Percentiles rank a stretch among this genome's conserved stretches.
These are phyloP conservation scores for Rhadina sibilatrix DNA, from an alignment of 2,113 vertebrate species.

Conservation along the genomic window DNA sequence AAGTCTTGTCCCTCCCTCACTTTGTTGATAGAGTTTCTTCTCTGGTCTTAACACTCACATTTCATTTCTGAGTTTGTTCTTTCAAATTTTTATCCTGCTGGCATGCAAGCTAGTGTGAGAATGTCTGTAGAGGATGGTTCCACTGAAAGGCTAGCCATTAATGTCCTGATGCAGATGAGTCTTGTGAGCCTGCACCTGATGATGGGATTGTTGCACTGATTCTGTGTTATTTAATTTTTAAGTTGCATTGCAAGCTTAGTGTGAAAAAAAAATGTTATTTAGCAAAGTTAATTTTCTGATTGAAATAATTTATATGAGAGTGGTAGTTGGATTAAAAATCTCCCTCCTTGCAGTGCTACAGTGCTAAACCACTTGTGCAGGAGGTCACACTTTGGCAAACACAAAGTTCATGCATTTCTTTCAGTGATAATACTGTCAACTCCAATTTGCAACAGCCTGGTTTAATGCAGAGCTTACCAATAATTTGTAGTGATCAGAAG, in stretches of 20 bases:
- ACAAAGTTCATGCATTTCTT: constrained; percentile 26
- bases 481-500: constrained; percentile 69
- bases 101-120: background rate
- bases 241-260: background rate
- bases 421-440: constrained; percentile 59
- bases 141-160: background rate
- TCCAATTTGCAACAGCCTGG: constrained; percentile 49
- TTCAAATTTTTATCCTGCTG: background rate
- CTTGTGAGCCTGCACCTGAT: background rate
- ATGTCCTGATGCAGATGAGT: background rate
- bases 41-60: background rate
- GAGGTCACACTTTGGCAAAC: constrained; percentile 19
- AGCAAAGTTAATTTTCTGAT: background rate
- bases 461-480: constrained; percentile 65
- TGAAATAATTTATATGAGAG: background rate
- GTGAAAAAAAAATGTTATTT: background rate
- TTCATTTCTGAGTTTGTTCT: background rate
- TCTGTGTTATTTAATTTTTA: background rate
- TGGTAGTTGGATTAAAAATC: background rate
- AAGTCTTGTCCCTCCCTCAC: accelerated
- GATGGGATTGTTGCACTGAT: background rate
- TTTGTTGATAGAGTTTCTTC: background rate
- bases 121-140: background rate
- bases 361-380: background rate
- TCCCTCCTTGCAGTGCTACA: background rate